Evolutionary conservation across 2,888 invertebrate genomes (phyloP), one percentile per base, ranked within the genome.

Genomic region (Synanthedon formicaeformis): DNA sequence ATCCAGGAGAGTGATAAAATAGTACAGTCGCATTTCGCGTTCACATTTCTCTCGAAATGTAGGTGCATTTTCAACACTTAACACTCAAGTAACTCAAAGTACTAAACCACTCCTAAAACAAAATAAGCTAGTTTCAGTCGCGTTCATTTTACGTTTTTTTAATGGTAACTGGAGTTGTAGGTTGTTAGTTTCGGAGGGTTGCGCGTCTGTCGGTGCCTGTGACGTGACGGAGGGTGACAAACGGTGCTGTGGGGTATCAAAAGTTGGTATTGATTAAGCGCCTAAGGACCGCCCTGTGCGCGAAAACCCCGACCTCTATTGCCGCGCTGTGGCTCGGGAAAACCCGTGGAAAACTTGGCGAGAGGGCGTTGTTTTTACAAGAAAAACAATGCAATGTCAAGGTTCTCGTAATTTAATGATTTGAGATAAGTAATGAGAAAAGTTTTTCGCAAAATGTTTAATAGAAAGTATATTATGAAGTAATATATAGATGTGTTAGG

Each of bases 1-100:
- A 98, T 98, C 98, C 98, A 98, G 69, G 97, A 97, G 75, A 98
- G 90, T 66, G 96, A 96, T 70, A 97, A 89, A 75, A 98, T 95
- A 67, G 95, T 94, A 87, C 97, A 97, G 88, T 98, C 98, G 88
- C 97, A 96, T 88, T 95, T 95, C 65, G 96, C 96, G 80, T 95
- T 96, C 66, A 93, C 92, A 79, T 95, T 96, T 74, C 95, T 93
- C 83, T 98, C 98, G 82, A 97, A 97, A 89, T 97, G 96, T 74
- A 98, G 91, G 92, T 97, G 97, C 98, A 98, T 98, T 78, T 78
- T 83, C 56, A 58, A 57, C 58, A 57, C 59, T 60, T 60, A 58
- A 60, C 67, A 69, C 59, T 62, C 6, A 23, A 5, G 10, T 10
- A 49, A 49, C 49, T 49, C 49, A 49, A 49, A 49, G 34, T 12